Evolutionary conservation across 2,888 invertebrate genomes (phyloP).

Genomic region (Phorcus lineatus): DNA sequence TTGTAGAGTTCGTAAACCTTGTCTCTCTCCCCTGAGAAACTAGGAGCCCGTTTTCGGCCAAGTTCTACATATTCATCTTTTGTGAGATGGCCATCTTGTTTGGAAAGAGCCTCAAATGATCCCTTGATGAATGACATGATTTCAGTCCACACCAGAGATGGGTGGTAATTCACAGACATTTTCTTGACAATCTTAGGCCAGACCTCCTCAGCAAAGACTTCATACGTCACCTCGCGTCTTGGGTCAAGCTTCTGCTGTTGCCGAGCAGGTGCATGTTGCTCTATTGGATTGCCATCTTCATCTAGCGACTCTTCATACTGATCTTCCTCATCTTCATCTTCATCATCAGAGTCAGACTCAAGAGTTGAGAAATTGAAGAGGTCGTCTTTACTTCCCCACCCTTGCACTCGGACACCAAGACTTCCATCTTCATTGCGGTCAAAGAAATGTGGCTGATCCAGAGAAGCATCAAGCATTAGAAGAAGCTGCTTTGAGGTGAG

Average conservation of each 20-base stretch:
- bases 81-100: conserved; percentile 43
- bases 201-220: conserved; percentile 61
- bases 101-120: conserved; percentile 60
- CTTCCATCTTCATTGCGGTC: conserved; percentile 57
- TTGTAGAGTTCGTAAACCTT: conserved; percentile 52
- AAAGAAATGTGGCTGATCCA: conserved; percentile 63
- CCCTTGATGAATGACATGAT: conserved; percentile 68
- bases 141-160: conserved; percentile 68
- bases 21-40: conserved; percentile 56
- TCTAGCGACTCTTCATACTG: conserved; percentile 36
- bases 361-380: conserved; percentile 40
- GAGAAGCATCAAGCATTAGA: conserved; percentile 65
- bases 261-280: conserved; percentile 9
- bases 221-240: conserved; percentile 65
- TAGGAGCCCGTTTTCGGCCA: conserved; percentile 61
- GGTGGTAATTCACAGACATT: conserved; percentile 49
- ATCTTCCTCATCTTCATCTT: conserved; percentile 44
- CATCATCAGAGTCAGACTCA: conserved; percentile 41
- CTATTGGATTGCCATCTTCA: conserved; percentile 32
- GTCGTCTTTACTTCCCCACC: conserved; percentile 45
- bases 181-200: conserved; percentile 58
- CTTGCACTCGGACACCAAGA: conserved; percentile 32
- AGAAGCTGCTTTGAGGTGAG: conserved; percentile 64
- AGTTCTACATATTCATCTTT: conserved; percentile 54
- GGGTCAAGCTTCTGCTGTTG: conserved; percentile 46